These are phyloP conservation scores for Aphelocoma coerulescens DNA, from an alignment of 2,113 vertebrate species.

Conservation along the genomic window DNA sequence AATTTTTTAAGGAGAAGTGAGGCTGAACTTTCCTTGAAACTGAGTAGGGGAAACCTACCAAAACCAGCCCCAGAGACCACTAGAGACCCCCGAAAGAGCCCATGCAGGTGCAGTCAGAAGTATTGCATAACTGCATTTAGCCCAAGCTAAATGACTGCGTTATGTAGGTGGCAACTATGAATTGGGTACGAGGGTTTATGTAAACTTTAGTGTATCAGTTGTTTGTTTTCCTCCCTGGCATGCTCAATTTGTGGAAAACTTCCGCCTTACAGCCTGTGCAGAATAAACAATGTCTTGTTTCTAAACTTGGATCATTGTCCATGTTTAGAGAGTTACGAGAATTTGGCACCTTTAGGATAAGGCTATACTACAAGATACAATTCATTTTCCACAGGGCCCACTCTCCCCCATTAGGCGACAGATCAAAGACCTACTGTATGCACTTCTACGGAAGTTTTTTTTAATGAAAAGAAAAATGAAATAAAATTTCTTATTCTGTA, in stretches of 20 bases:
- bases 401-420: neutral
- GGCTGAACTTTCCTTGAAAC: neutral
- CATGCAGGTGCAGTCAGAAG: neutral
- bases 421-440: neutral
- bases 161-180: neutral
- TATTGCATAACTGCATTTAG: neutral
- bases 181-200: neutral
- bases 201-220: neutral
- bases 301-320: neutral
- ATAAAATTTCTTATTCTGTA: neutral
- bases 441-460: neutral
- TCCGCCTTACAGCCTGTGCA: accelerated
- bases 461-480: neutral
- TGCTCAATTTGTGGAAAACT: neutral
- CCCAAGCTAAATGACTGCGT: neutral
- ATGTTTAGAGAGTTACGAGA: neutral
- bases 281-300: neutral
- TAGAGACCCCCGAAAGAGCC: accelerated
- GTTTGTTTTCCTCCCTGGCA: neutral
- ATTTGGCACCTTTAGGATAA: neutral
- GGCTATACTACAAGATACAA: neutral
- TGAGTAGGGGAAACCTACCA: neutral
- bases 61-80: neutral
- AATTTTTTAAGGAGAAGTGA: neutral
- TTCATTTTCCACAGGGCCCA: neutral